Evolutionary conservation across 2,797 vertebrate species (phyloP), one percentile per base, ranked within the genome.

Genomic region (Pseudotriccus pelzelni): DNA sequence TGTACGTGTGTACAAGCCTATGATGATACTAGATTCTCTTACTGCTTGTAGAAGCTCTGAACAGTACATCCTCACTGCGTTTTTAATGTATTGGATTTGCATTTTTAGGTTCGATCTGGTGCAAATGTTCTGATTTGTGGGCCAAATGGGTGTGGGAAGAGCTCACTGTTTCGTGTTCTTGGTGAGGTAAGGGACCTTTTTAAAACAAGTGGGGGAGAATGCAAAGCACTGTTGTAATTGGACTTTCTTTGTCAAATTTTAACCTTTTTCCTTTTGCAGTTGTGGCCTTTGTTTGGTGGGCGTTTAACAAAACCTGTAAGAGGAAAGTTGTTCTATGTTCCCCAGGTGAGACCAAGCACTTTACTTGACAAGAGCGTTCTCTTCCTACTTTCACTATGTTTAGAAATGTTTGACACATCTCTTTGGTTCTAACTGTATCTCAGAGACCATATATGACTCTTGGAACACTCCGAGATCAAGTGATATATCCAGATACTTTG

Each of bases 381-480:
- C 22, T 67, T 76, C 79, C 39, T 63, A 13, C 23, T 89, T 84
- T 22, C 63, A 74, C 30, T 67, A 6, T 37, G 16, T 67, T 60
- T 72, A 55, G 46, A 76, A 68, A 56, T 73, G 67, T 60, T 46
- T 70, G 44, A 87, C 62, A 0, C 52, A 21, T 18, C 24, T 94
- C 41, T 84, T 92, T 75, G 22, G 39, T 67, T 46, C 21, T 34
- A 6, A 78, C 69, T 90, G 30, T 96, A 10, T 96, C 81, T 50
- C 94, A 99, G 99, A 99, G 99, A 96, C 99, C 99, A 4, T 99
- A 99, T 93, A 99, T 99, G 99, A 99, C 99, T 20, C 98, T 99
- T 39, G 99, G 99, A 87, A 98, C 99, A 0, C 98, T 99, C 90
- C 98, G 99, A 97, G 99, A 99, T 97, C 99, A 99, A 96, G 99